A percentile compares a stretch with the other conserved stretches of the same genome.
These are phyloP conservation scores for Calosoma granatense DNA, from an alignment of 1,140 invertebrate genomes.

Conservation along the genomic window DNA sequence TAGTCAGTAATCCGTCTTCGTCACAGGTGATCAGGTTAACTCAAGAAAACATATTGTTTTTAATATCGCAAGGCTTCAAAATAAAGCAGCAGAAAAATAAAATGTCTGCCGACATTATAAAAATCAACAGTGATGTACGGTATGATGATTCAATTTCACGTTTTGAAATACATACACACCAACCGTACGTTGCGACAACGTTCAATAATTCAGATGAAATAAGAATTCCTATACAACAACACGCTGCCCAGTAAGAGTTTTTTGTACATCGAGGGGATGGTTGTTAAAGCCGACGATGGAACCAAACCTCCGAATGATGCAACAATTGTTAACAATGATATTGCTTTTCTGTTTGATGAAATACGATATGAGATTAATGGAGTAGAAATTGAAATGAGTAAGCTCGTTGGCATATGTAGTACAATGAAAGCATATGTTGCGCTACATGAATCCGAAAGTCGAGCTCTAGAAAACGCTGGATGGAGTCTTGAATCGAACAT, in stretches of 20 bases:
- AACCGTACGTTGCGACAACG: constrained; percentile 27
- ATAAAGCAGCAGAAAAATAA: constrained; percentile 11
- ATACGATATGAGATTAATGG: constrained; percentile 37
- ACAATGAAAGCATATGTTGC: constrained; percentile 33
- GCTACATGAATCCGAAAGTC: constrained; percentile 18
- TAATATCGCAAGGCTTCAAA: constrained; percentile 19
- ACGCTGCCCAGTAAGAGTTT: constrained; percentile 28
- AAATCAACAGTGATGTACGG: constrained; percentile 17
- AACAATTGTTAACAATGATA: constrained; percentile 30
- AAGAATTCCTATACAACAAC: constrained; percentile 31
- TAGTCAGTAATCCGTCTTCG: not conserved
- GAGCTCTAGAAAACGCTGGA: constrained; percentile 22
- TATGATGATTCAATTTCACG: constrained; percentile 27
- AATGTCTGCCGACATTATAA: constrained; percentile 15
- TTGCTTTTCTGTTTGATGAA: constrained; percentile 35
- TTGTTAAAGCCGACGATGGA: constrained; percentile 19
- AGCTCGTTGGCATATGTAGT: constrained; percentile 31
- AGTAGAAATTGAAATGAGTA: constrained; percentile 33
- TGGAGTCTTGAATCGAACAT: constrained; percentile 20
- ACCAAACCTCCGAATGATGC: not conserved
- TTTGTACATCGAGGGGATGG: constrained; percentile 27
- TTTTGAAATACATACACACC: constrained; percentile 28
- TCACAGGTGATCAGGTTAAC: constrained; percentile 11
- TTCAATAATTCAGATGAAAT: constrained; percentile 31
- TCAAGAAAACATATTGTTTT: constrained; percentile 18